Evolutionary conservation across 2,113 vertebrate species (phyloP).

Genomic region (Oncorhynchus gorbuscha): DNA sequence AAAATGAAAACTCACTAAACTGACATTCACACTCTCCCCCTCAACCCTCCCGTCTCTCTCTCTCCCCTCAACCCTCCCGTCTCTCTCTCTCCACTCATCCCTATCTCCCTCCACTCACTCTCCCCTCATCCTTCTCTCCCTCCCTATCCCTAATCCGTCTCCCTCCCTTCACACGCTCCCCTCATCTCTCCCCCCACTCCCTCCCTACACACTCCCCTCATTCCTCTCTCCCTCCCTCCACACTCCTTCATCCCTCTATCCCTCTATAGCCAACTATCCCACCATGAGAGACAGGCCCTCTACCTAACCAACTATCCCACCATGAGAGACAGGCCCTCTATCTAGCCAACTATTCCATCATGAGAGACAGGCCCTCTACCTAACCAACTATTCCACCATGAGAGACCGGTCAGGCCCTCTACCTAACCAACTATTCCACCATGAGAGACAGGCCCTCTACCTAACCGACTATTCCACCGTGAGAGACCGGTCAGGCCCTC

Average conservation of each 20-base stretch:
- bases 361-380: not conserved
- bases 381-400: not conserved
- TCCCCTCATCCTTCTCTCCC: not conserved
- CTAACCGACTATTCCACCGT: too few relatives aligned
- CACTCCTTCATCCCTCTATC: too few relatives aligned
- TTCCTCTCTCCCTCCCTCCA: too few relatives aligned
- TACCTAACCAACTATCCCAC: not conserved
- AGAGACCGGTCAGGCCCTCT: too few relatives aligned
- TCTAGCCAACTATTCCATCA: not conserved
- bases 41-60: too few relatives aligned
- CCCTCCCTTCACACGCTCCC: too few relatives aligned
- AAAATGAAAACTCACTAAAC: too few relatives aligned
- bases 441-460: not conserved
- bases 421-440: too few relatives aligned
- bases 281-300: not conserved
- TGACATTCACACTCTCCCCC: not conserved
- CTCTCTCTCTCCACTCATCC: not conserved
- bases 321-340: not conserved
- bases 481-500: not conserved
- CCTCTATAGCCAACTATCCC: not conserved
- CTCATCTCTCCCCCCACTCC: too few relatives aligned
- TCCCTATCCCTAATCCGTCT: too few relatives aligned
- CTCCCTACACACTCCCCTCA: too few relatives aligned
- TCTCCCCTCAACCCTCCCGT: too few relatives aligned
- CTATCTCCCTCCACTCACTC: not conserved